These are phyloP conservation scores for Drosophila ambigua DNA, from an alignment of 1,140 invertebrate genomes.

Conservation along the genomic window DNA sequence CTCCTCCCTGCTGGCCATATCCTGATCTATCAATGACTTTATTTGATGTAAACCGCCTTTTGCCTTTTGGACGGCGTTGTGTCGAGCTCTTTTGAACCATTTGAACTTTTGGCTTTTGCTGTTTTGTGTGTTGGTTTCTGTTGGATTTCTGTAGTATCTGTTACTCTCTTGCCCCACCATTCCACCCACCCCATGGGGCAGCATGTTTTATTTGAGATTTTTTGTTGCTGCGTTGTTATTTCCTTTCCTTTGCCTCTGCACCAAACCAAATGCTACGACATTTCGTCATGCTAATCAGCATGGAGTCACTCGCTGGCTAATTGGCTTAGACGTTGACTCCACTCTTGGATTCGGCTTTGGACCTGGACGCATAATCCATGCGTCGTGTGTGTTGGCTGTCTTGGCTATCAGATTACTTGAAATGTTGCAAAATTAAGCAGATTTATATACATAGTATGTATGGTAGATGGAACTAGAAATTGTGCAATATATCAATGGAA, in stretches of 20 bases:
- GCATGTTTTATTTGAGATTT: conserved; percentile 52
- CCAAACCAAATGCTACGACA: conserved; percentile 64
- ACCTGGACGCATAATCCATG: conserved; percentile 15
- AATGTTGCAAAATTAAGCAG: conserved; percentile 47
- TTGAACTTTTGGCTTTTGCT: conserved; percentile 76
- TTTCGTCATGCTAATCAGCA: conserved; percentile 79
- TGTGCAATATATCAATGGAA: conserved; percentile 21
- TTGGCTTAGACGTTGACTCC: conserved; percentile 56
- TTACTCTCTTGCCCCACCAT: conserved; percentile 21
- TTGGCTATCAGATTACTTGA: conserved; percentile 45
- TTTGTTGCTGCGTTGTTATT: conserved; percentile 1
- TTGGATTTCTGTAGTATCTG: not conserved
- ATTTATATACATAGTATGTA: conserved; percentile 27
- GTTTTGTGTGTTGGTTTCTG: conserved; percentile 13
- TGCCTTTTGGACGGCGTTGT: conserved; percentile 16
- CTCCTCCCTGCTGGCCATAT: conserved; percentile 23
- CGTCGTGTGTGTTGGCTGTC: conserved; percentile 14
- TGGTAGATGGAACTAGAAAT: conserved; percentile 26
- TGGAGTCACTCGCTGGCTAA: conserved; percentile 63
- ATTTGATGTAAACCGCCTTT: conserved; percentile 74
- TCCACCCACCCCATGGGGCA: conserved; percentile 56
- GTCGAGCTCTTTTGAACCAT: conserved; percentile 40
- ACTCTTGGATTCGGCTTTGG: conserved; percentile 21
- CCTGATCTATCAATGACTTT: conserved; percentile 54
- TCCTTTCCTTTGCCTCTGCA: conserved; percentile 18